Evolutionary conservation across 2,888 invertebrate species (phyloP).

Genomic region (Orgyia antiqua): DNA sequence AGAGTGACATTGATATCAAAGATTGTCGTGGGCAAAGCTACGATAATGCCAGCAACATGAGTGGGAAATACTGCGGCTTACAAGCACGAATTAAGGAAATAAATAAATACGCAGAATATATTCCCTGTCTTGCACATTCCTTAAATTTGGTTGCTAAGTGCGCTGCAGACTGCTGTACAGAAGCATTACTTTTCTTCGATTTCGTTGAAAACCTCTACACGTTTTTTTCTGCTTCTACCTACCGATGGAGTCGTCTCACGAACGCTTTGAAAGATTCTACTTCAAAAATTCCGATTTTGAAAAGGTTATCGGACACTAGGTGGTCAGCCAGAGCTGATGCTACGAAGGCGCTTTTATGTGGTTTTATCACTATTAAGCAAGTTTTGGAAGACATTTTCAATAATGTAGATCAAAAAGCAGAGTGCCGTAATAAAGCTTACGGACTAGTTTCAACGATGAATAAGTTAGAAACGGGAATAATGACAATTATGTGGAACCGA

Average conservation of each 20-base stretch:
- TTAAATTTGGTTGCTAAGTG: background rate
- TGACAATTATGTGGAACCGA: too few species aligned
- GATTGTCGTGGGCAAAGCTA: conserved; percentile 1
- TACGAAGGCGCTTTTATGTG: background rate
- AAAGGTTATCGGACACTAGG: background rate
- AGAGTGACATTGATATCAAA: background rate
- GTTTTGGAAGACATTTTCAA: background rate
- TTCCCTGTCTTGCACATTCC: conserved; percentile 1
- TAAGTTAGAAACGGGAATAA: too few species aligned
- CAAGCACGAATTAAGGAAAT: background rate
- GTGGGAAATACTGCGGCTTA: background rate
- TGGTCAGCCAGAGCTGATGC: background rate
- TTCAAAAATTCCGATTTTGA: background rate
- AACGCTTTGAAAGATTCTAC: background rate
- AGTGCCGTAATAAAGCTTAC: background rate
- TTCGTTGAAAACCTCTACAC: background rate
- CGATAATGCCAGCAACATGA: conserved; percentile 1
- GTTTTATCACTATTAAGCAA: background rate
- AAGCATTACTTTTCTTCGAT: background rate
- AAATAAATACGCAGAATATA: background rate
- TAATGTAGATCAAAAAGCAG: conserved; percentile 1
- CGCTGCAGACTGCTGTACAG: background rate
- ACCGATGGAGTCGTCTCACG: background rate
- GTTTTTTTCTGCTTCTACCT: background rate
- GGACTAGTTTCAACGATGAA: background rate